Evolutionary conservation across 1,140 invertebrate species (phyloP).

Genomic region (Scaptomyza hsui): DNA sequence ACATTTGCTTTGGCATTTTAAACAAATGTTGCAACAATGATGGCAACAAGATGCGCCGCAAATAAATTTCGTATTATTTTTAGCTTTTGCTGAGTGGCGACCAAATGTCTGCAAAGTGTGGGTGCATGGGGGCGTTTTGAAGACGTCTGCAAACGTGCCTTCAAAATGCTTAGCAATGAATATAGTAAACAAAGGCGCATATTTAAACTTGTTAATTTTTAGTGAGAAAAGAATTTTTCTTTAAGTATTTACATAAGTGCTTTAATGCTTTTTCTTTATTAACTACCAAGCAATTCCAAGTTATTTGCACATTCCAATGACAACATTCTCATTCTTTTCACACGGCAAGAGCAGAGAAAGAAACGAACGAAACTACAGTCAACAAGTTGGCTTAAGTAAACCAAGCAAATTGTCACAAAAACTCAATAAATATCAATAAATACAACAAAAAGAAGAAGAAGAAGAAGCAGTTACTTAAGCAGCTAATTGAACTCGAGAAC

Average conservation of each 20-base stretch:
- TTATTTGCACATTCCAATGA: neutral
- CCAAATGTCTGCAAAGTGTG: conserved; percentile 19
- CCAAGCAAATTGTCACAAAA: conserved; percentile 48
- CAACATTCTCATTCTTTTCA: conserved; percentile 9
- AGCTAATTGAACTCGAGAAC: conserved; percentile 33
- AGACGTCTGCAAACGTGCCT: conserved; percentile 14
- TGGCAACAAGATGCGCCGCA: conserved; percentile 10
- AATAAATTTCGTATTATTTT: conserved; percentile 38
- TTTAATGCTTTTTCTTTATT: too few relatives aligned
- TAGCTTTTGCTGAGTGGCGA: conserved; percentile 33
- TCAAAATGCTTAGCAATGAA: conserved; percentile 2
- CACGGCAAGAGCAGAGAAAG: neutral
- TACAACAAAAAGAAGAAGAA: conserved; percentile 10
- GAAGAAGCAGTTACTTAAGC: conserved; percentile 38
- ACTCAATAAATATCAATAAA: conserved; percentile 79
- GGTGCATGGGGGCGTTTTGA: neutral
- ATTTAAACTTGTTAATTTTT: too few relatives aligned
- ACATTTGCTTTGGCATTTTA: conserved; percentile 29
- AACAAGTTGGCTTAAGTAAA: conserved; percentile 17
- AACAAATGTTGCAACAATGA: conserved; percentile 54
- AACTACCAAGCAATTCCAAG: too few relatives aligned
- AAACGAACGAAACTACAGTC: neutral
- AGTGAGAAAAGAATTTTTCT: too few relatives aligned
- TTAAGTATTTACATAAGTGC: too few relatives aligned
- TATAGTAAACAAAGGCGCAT: neutral